These are phyloP conservation scores for Phoxinus phoxinus DNA, from an alignment of 2,113 vertebrate species.

Conservation along the genomic window DNA sequence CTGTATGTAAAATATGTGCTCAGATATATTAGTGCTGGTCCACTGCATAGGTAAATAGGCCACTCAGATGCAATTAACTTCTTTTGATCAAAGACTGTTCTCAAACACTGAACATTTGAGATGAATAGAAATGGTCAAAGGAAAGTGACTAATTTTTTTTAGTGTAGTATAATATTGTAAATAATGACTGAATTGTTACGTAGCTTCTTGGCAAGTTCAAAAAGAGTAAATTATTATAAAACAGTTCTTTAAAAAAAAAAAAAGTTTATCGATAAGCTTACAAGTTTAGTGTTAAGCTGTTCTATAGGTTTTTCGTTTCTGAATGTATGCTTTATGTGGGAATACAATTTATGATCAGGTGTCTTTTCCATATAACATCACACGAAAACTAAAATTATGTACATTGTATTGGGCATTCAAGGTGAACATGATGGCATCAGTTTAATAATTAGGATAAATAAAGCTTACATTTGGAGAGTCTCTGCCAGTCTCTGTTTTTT, in stretches of 20 bases:
- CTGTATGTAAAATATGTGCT: slow-evolving; percentile 13
- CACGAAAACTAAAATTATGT: neutral
- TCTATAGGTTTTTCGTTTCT: neutral
- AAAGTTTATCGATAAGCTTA: neutral
- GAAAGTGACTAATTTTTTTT: neutral
- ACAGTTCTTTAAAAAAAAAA: slow-evolving; percentile 17
- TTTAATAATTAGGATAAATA: slow-evolving; percentile 23
- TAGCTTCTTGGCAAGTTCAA: neutral
- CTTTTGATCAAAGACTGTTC: neutral
- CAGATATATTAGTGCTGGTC: slow-evolving; percentile 10
- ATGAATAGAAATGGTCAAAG: neutral
- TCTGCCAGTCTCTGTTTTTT: neutral
- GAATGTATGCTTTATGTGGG: slow-evolving; percentile 1
- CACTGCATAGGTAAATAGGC: neutral
- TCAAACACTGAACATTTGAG: slow-evolving; percentile 3
- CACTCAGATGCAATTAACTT: neutral
- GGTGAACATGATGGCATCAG: neutral
- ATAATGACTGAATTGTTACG: slow-evolving; percentile 12
- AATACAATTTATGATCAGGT: neutral
- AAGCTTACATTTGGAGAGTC: slow-evolving; percentile 9
- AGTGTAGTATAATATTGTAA: slow-evolving; percentile 7
- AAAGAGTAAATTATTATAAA: slow-evolving; percentile 21
- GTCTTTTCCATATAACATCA: neutral
- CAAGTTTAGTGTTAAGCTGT: neutral
- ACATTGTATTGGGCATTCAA: neutral